A percentile compares a stretch with the other conserved stretches of the same genome.
These are phyloP conservation scores for Melipona quadrifasciata DNA, from an alignment of 1,140 invertebrate genomes.

Conservation along the genomic window DNA sequence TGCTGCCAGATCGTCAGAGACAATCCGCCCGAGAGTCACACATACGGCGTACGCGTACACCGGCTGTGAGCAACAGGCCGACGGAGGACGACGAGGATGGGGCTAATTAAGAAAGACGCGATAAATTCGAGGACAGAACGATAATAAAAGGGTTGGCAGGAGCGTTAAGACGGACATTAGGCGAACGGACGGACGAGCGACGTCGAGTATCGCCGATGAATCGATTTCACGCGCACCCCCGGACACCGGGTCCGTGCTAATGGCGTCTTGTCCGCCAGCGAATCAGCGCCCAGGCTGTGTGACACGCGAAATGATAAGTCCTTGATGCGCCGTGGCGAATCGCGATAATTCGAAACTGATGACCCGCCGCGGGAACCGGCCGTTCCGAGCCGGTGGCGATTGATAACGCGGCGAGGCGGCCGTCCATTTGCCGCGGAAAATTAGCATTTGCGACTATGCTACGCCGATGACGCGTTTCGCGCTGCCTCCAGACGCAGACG, in stretches of 20 bases:
- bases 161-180: slow-evolving; percentile 10
- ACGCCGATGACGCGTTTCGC: neutral
- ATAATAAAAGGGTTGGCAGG: neutral
- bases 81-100: neutral
- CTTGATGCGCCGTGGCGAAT: slow-evolving; percentile 52
- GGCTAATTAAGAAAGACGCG: slow-evolving; percentile 53
- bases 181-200: neutral
- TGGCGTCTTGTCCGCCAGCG: slow-evolving; percentile 9
- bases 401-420: slow-evolving; percentile 9
- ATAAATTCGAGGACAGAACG: slow-evolving; percentile 37
- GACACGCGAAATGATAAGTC: slow-evolving; percentile 47
- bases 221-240: slow-evolving; percentile 48
- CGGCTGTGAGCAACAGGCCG: neutral
- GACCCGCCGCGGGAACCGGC: slow-evolving; percentile 19
- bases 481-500: too few relatives aligned
- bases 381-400: slow-evolving; percentile 22
- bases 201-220: slow-evolving; percentile 31
- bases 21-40: neutral
- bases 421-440: slow-evolving; percentile 34
- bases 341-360: slow-evolving; percentile 54
- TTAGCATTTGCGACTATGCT: neutral
- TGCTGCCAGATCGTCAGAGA: neutral
- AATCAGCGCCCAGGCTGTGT: slow-evolving; percentile 12
- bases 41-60: neutral
- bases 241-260: slow-evolving; percentile 3